Conservation (phyloP, 2,888 invertebrate genomes). For the Saturnia pavonia region DNA sequence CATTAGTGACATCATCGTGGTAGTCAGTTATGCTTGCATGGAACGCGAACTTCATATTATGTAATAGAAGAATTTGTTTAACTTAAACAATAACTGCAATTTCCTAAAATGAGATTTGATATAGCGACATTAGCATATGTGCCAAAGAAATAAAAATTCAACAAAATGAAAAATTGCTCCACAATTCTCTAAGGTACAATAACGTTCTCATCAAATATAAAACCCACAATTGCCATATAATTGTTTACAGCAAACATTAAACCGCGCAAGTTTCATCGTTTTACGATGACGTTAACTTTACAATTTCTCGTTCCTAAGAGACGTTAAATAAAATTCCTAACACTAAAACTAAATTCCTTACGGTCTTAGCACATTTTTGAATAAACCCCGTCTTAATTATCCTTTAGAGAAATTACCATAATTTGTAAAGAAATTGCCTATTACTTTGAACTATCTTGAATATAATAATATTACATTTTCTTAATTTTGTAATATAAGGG, state of each 20-base stretch:
- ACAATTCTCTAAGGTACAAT: background rate
- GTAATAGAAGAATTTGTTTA: no score
- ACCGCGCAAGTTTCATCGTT: background rate
- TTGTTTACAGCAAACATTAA: background rate
- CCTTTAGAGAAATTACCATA: background rate
- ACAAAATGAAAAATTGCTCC: background rate
- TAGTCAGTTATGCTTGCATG: no score
- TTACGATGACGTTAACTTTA: background rate
- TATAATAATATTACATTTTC: no score
- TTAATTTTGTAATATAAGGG: no score
- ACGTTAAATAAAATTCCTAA: slow-evolving; percentile 1
- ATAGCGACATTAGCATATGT: background rate
- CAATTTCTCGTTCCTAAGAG: background rate
- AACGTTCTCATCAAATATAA: slow-evolving; percentile 2
- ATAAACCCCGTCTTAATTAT: background rate
- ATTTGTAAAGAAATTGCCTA: background rate
- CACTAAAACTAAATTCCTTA: background rate
- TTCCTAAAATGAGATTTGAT: no score
- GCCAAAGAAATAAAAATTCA: background rate
- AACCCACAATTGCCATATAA: background rate
- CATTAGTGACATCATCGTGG: no score
- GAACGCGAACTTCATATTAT: no score
- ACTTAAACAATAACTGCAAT: no score
- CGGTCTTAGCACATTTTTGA: background rate
- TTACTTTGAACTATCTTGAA: background rate